phyloP scores from a whole-genome alignment of 2,797 vertebrate species.

The Acanthornis magna region DNA sequence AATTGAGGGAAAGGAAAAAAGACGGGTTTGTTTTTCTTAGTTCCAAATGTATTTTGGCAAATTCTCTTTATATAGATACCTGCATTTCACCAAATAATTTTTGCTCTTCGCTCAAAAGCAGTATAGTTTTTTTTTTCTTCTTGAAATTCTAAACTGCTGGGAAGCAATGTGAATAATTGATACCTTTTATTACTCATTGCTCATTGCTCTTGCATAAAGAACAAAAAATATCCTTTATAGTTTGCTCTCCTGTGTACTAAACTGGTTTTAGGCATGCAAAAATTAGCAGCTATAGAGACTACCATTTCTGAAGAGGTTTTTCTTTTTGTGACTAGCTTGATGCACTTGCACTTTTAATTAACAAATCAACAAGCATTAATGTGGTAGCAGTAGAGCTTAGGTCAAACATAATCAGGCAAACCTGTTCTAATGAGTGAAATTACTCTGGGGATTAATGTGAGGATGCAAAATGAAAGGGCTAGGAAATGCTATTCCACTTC shows the following conservation, averaged over 20 bases:
- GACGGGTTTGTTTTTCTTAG: not conserved
- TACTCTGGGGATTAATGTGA: not conserved
- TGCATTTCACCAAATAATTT: not conserved
- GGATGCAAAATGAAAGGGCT: not conserved
- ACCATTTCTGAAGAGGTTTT: conserved; percentile 22
- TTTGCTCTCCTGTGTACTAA: conserved; percentile 48
- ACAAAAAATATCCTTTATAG: conserved; percentile 54
- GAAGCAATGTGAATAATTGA: conserved; percentile 73
- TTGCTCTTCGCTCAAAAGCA: not conserved
- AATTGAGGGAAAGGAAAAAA: not conserved
- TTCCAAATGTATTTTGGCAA: not conserved
- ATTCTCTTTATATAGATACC: not conserved
- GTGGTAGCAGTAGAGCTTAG: not conserved
- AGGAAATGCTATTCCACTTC: not conserved
- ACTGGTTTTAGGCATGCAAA: conserved; percentile 45
- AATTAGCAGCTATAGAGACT: conserved; percentile 35
- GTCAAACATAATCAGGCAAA: not conserved
- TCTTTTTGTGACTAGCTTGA: conserved; percentile 19
- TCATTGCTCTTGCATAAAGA: conserved; percentile 67
- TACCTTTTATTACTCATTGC: conserved; percentile 66
- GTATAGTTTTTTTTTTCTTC: not conserved
- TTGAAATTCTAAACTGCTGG: conserved; percentile 58
- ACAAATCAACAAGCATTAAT: not conserved
- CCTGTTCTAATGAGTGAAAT: conserved; percentile 13
- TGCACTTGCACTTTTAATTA: conserved; percentile 65